Conservation (phyloP, 2,888 invertebrate genomes). For the Phaedon cochleariae region DNA sequence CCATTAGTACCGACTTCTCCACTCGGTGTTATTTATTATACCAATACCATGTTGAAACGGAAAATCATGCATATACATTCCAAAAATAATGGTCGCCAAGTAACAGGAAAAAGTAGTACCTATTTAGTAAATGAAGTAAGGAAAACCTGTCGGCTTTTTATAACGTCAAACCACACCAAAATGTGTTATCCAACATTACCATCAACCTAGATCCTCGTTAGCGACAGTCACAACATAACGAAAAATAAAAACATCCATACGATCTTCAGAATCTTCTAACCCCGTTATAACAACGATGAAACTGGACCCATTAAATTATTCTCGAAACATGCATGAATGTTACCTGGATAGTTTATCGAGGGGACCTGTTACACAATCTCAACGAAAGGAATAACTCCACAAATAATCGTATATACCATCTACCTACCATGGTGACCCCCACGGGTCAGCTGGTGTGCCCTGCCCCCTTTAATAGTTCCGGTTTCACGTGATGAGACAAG, state of each 20-base stretch:
- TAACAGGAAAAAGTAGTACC: no score
- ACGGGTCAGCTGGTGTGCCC: constrained; percentile 17
- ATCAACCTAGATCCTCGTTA: background rate
- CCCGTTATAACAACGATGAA: background rate
- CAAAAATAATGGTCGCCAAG: no score
- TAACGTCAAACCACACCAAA: no score
- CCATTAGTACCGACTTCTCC: no score
- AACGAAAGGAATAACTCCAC: background rate
- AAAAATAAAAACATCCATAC: background rate
- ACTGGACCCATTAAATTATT: background rate
- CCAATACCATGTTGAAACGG: no score
- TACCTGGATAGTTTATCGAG: background rate
- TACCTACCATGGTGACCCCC: constrained; percentile 17
- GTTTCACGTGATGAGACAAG: constrained; percentile 21
- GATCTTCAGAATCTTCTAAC: background rate
- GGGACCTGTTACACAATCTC: background rate
- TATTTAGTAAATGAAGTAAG: background rate
- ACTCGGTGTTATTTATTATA: no score
- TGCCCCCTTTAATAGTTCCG: constrained; percentile 32
- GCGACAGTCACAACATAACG: background rate
- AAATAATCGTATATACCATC: background rate
- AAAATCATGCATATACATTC: no score
- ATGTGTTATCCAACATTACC: background rate
- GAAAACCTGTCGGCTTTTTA: no score
- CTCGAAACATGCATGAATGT: background rate